phyloP scores from a whole-genome alignment of 1,140 invertebrate genomes.

The Ips typographus region DNA sequence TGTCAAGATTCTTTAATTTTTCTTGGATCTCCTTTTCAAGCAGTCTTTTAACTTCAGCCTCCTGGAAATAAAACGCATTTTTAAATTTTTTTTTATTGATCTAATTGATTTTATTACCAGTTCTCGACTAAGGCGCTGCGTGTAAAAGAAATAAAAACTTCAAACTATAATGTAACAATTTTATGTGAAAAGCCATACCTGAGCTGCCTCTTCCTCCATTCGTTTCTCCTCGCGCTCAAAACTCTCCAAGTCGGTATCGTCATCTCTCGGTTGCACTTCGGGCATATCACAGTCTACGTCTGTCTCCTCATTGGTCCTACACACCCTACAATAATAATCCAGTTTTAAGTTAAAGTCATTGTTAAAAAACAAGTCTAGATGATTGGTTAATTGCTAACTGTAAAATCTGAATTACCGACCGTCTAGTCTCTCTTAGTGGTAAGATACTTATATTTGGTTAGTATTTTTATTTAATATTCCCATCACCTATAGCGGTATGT shows the following conservation, averaged over 20 bases:
- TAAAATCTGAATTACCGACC: too few relatives aligned
- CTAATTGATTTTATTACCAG: constrained; percentile 40
- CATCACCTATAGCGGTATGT: constrained; percentile 5
- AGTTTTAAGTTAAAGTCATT: not conserved
- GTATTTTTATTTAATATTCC: too few relatives aligned
- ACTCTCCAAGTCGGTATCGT: constrained; percentile 51
- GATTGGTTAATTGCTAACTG: too few relatives aligned
- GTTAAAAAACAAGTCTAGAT: too few relatives aligned
- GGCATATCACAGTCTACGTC: constrained; percentile 51
- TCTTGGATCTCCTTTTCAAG: constrained; percentile 53
- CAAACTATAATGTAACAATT: constrained; percentile 2
- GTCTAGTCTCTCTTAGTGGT: too few relatives aligned
- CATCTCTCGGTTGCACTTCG: constrained; percentile 43
- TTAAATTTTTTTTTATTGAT: constrained; percentile 1
- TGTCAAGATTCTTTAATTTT: constrained; percentile 47
- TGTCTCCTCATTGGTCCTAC: constrained; percentile 37
- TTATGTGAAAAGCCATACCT: constrained; percentile 37
- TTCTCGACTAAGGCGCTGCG: constrained; percentile 46
- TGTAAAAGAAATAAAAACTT: constrained; percentile 12
- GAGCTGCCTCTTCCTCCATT: constrained; percentile 54
- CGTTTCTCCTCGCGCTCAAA: constrained; percentile 56
- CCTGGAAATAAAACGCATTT: constrained; percentile 44
- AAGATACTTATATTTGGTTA: not conserved
- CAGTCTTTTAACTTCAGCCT: constrained; percentile 57
- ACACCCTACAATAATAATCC: constrained; percentile 28